phyloP scores from a whole-genome alignment of 2,113 vertebrate genomes.

The Phalacrocorax carbo region DNA sequence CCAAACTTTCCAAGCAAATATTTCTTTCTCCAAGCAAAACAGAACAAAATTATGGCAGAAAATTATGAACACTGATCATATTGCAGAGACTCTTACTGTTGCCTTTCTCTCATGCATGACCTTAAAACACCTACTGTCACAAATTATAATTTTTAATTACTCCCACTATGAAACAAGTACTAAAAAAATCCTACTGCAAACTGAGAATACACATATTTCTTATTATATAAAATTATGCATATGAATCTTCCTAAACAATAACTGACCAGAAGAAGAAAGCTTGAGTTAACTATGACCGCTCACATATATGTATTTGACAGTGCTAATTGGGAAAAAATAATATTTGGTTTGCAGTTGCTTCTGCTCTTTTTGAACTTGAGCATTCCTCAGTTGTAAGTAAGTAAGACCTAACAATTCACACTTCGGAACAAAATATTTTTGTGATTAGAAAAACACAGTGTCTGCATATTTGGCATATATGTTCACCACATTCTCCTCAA shows the following conservation, averaged over 20 bases:
- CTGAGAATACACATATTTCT: not conserved
- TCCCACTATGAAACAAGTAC: not conserved
- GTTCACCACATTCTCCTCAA: conserved; percentile 37
- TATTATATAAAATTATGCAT: not conserved
- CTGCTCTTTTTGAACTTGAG: not conserved
- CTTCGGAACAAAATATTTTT: conserved; percentile 46
- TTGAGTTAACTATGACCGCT: not conserved
- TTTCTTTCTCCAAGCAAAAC: not conserved
- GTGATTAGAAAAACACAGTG: conserved; percentile 35
- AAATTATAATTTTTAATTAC: not conserved
- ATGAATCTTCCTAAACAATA: not conserved
- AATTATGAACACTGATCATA: not conserved
- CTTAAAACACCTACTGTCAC: not conserved
- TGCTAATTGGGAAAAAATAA: not conserved
- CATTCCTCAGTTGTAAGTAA: not conserved
- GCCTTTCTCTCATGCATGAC: not conserved
- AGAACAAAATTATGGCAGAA: not conserved
- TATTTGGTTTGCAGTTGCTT: not conserved
- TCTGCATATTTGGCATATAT: conserved; percentile 44
- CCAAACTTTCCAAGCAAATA: not conserved
- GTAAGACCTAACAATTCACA: conserved; percentile 33
- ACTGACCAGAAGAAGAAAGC: not conserved
- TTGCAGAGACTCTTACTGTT: not conserved
- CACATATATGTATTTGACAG: not conserved
- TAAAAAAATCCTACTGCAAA: not conserved